Evolutionary conservation across 2,888 invertebrate species (phyloP).

Genomic region (Timandra comae): DNA sequence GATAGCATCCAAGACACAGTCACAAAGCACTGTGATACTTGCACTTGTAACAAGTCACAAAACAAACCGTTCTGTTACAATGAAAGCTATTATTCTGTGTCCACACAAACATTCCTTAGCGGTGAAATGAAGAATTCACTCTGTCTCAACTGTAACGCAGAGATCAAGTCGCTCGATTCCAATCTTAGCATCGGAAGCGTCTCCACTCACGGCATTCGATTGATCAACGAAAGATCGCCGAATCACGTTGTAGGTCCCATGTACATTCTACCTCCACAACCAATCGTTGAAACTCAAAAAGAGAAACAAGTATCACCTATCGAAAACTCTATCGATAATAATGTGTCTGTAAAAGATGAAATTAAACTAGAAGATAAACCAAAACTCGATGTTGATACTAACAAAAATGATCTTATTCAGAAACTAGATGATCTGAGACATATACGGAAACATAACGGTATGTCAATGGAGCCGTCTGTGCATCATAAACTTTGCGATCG

Average conservation of each 20-base stretch:
- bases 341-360: constrained; percentile 29
- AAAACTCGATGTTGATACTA: constrained; percentile 27
- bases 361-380: constrained; percentile 35
- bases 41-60: constrained; percentile 80
- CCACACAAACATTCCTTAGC: constrained; percentile 77
- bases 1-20: constrained; percentile 89
- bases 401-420: constrained; percentile 29
- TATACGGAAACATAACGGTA: constrained; percentile 38
- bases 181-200: constrained; percentile 58
- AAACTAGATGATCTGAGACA: constrained; percentile 43
- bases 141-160: constrained; percentile 80
- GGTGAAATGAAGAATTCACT: constrained; percentile 71
- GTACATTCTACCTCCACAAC: constrained; percentile 53
- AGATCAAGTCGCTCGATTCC: constrained; percentile 61
- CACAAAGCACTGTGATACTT: constrained; percentile 89
- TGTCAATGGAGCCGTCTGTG: constrained; percentile 66
- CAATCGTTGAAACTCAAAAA: constrained; percentile 26
- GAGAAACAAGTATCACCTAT: constrained; percentile 23
- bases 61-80: constrained; percentile 73
- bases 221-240: constrained; percentile 48
- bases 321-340: constrained; percentile 33
- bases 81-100: constrained; percentile 75
- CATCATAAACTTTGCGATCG: constrained; percentile 80
- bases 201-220: constrained; percentile 52
- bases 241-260: constrained; percentile 41